phyloP scores from a whole-genome alignment of 1,140 invertebrate species.

The Scaptomyza montana region DNA sequence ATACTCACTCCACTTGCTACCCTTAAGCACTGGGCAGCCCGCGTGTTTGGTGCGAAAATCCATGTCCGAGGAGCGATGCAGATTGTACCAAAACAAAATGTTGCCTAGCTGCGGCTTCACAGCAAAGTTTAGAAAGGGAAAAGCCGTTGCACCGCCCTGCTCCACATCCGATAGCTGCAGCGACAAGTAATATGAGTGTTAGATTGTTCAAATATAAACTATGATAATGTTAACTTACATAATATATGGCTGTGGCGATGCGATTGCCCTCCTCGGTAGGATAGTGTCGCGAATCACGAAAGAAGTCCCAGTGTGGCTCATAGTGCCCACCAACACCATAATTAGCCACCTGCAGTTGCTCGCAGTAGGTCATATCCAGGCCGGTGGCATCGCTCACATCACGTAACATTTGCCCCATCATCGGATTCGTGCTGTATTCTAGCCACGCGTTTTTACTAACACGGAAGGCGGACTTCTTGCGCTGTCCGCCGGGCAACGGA shows the following conservation, averaged over 20 bases:
- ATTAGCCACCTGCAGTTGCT: constrained; percentile 88
- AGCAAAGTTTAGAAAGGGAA: constrained; percentile 92
- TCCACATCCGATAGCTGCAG: constrained; percentile 95
- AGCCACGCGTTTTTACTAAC: constrained; percentile 99
- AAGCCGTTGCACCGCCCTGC: constrained; percentile 97
- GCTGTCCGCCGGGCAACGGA: constrained; percentile 86
- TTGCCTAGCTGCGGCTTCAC: constrained; percentile 94
- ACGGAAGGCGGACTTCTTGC: constrained; percentile 89
- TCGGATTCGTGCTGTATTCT: constrained; percentile 90
- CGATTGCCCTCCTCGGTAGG: constrained; percentile 90
- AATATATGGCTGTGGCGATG: constrained; percentile 79
- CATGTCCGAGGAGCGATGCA: constrained; percentile 94
- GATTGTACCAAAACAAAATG: constrained; percentile 98
- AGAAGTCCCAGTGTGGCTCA: constrained; percentile 89
- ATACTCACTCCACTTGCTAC: constrained; percentile 95
- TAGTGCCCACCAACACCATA: constrained; percentile 91
- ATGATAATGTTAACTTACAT: constrained; percentile 83
- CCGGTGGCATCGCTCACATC: constrained; percentile 92
- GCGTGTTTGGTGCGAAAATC: constrained; percentile 97
- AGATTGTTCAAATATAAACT: neutral
- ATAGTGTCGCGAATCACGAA: constrained; percentile 59
- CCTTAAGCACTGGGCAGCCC: constrained; percentile 98
- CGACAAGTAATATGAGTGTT: constrained; percentile 3
- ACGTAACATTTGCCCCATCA: constrained; percentile 89
- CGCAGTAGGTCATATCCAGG: constrained; percentile 92